Evolutionary conservation across 2,113 vertebrate genomes (phyloP).

Genomic region (Gavialis gangeticus): DNA sequence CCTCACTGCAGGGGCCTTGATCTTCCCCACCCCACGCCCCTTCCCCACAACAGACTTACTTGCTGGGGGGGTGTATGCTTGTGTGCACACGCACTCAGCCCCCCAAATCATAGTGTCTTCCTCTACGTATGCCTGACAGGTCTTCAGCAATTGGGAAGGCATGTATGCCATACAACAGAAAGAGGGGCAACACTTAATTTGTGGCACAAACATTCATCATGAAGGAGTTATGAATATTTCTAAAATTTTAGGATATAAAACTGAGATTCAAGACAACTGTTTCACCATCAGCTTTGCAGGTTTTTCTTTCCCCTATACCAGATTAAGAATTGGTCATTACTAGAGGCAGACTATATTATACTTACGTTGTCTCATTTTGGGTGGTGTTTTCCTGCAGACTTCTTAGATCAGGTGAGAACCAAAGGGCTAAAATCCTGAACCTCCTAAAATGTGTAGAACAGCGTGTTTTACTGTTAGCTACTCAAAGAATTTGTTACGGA

Average conservation of each 20-base stretch:
- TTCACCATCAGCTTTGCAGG: not conserved
- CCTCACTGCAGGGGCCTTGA: no score
- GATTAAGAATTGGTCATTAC: not conserved
- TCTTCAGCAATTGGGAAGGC: not conserved
- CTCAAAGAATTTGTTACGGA: not conserved
- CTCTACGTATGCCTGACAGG: not conserved
- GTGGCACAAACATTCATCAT: not conserved
- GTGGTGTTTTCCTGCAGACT: not conserved
- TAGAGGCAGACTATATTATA: not conserved
- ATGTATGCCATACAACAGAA: not conserved
- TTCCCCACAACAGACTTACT: no score
- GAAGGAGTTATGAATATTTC: not conserved
- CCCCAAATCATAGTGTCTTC: no score
- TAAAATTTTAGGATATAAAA: not conserved
- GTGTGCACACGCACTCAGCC: no score
- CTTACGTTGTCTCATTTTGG: not conserved
- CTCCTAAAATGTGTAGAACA: not conserved
- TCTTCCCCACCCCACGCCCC: no score
- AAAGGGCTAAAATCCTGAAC: not conserved
- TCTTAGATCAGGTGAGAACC: not conserved
- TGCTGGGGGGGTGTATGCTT: no score
- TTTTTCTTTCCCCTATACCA: not conserved
- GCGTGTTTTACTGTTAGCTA: not conserved
- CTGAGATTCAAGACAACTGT: not conserved
- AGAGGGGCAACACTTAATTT: not conserved